phyloP scores from a whole-genome alignment of 2,888 invertebrate species.

The Rugalucina vietnamica region DNA sequence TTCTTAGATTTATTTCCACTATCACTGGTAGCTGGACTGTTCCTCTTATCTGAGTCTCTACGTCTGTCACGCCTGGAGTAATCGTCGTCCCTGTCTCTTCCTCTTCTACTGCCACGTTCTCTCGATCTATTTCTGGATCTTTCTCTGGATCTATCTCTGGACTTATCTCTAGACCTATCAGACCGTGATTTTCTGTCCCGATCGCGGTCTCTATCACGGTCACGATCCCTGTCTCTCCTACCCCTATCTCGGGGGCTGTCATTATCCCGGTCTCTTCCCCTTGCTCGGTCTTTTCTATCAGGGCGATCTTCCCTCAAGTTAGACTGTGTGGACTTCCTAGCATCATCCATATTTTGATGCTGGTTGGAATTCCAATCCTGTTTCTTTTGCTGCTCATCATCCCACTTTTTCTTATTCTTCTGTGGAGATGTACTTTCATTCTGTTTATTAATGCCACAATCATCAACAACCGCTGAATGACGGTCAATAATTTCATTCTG shows the following conservation, averaged over 20 bases:
- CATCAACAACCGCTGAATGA: no score
- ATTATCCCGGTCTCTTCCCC: background rate
- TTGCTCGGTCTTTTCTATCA: constrained; percentile 13
- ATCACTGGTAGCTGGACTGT: constrained; percentile 46
- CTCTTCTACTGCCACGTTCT: constrained; percentile 47
- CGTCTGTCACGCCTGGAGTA: constrained; percentile 55
- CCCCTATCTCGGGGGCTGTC: constrained; percentile 56
- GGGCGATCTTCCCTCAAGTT: background rate
- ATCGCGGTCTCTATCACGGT: constrained; percentile 40
- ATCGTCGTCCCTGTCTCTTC: constrained; percentile 40
- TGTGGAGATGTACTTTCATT: background rate
- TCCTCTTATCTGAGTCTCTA: constrained; percentile 57
- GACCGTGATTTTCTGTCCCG: constrained; percentile 55
- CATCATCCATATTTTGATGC: background rate
- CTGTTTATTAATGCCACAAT: background rate
- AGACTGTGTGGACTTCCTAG: background rate
- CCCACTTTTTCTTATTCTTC: background rate
- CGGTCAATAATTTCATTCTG: background rate
- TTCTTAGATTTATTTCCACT: constrained; percentile 37
- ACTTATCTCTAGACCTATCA: constrained; percentile 67
- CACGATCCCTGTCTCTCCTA: constrained; percentile 39
- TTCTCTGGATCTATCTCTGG: constrained; percentile 68
- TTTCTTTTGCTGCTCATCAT: background rate
- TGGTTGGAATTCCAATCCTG: constrained; percentile 2
- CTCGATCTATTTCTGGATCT: no score